A percentile compares a stretch with the other conserved stretches of the same genome.
Conservation (phyloP, 2,797 vertebrate species). For the Anguilla marmorata region DNA sequence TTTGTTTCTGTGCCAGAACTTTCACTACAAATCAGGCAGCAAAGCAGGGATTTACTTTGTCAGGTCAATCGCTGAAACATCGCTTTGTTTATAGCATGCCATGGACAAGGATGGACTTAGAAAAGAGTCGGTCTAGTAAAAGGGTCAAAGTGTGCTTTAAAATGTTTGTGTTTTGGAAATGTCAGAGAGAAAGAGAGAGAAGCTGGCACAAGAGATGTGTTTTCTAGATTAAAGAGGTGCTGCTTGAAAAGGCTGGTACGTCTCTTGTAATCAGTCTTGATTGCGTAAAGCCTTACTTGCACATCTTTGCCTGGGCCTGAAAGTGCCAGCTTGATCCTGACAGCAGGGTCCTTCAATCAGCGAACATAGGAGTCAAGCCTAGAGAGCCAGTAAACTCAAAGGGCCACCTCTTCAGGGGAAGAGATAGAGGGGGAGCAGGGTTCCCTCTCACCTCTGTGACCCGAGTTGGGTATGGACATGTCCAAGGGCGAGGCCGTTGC, state of each 20-base stretch:
- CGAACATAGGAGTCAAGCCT: neutral
- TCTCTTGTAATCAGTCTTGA: conserved; percentile 14
- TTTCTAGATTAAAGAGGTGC: conserved; percentile 23
- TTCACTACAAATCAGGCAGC: neutral
- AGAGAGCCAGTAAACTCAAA: neutral
- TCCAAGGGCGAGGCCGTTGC: neutral
- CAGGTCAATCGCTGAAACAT: neutral
- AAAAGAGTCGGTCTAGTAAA: neutral
- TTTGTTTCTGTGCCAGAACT: conserved; percentile 7
- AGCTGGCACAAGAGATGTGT: neutral
- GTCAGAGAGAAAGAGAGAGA: neutral
- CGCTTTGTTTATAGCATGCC: neutral
- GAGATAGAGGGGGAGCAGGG: neutral
- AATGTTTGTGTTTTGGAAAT: conserved; percentile 10
- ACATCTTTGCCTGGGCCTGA: neutral
- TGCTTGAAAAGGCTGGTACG: neutral
- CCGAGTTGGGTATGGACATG: neutral
- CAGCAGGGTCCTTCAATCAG: neutral
- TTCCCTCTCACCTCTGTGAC: neutral
- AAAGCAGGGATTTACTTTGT: neutral
- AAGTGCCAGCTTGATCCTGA: neutral
- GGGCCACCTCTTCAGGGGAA: neutral
- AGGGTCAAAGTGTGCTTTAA: neutral
- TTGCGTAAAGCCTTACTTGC: conserved; percentile 7
- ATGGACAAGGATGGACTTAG: neutral